Conservation (phyloP, 2,797 vertebrate genomes). For the Crocidura indochinensis region DNA sequence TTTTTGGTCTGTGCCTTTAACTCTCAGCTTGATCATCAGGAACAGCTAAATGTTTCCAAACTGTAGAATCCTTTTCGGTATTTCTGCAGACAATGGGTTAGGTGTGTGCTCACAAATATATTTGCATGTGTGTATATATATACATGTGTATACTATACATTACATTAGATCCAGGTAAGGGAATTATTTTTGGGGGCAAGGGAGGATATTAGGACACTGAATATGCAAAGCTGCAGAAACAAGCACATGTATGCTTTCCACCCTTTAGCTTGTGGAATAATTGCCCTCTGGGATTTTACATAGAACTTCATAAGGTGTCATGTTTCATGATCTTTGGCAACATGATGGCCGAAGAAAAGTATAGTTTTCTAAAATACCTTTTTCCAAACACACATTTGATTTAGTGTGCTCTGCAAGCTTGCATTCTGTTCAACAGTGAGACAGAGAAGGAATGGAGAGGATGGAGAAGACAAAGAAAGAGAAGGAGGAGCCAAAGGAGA, state of each 20-base stretch:
- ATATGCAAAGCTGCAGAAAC: neutral
- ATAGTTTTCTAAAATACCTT: neutral
- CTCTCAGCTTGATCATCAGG: neutral
- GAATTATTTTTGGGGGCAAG: neutral
- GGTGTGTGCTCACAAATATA: too few relatives aligned
- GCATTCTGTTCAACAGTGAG: neutral
- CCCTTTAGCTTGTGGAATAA: neutral
- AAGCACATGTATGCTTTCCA: neutral
- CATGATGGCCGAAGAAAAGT: constrained; percentile 33
- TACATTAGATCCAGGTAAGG: neutral
- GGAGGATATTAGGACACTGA: neutral
- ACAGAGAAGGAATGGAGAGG: neutral
- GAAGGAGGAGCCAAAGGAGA: neutral
- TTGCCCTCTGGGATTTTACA: constrained; percentile 30
- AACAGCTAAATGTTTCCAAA: neutral
- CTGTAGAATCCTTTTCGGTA: neutral
- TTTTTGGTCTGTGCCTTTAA: neutral
- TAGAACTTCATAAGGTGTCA: neutral
- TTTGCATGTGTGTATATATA: too few relatives aligned
- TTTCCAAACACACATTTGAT: neutral
- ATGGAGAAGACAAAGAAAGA: too few relatives aligned
- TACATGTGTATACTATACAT: neutral
- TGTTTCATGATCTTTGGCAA: constrained; percentile 2
- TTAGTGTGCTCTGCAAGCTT: constrained; percentile 11
- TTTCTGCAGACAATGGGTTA: constrained; percentile 6